These are phyloP conservation scores for Drosophila falleni DNA, from an alignment of 2,888 invertebrate species.

Conservation along the genomic window DNA sequence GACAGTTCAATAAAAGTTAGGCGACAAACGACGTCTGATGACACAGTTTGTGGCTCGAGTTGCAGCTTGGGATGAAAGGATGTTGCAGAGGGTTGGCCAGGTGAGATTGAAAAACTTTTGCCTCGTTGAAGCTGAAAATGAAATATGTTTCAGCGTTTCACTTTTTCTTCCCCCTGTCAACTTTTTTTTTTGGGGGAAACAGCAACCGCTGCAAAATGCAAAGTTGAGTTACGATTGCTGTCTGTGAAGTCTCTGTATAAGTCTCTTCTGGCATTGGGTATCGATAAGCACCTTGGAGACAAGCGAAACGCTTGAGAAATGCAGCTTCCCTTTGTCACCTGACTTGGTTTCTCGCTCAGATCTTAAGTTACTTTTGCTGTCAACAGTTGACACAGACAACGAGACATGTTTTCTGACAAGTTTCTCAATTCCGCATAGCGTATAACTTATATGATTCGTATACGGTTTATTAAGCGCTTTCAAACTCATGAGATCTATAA, in stretches of 20 bases:
- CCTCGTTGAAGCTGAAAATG: slow-evolving; percentile 74
- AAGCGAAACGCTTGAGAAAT: slow-evolving; percentile 46
- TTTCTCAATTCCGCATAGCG: slow-evolving; percentile 8
- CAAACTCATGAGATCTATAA: slow-evolving; percentile 4
- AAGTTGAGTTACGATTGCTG: slow-evolving; percentile 19
- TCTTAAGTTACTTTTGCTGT: slow-evolving; percentile 65
- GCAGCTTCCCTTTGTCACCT: slow-evolving; percentile 30
- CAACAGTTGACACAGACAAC: slow-evolving; percentile 42
- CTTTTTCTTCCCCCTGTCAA: slow-evolving; percentile 24
- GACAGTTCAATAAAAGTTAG: slow-evolving; percentile 81
- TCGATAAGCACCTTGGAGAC: slow-evolving; percentile 66
- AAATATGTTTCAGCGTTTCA: slow-evolving; percentile 67
- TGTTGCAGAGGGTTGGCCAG: slow-evolving; percentile 23
- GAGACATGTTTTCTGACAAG: slow-evolving; percentile 5
- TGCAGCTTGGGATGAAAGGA: slow-evolving; percentile 20
- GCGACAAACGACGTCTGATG: slow-evolving; percentile 65
- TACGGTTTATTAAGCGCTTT: slow-evolving; percentile 1
- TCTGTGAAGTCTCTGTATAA: slow-evolving; percentile 9
- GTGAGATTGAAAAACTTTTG: slow-evolving; percentile 76
- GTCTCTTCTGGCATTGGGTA: slow-evolving; percentile 26
- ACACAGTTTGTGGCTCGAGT: slow-evolving; percentile 64
- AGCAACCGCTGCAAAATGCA: slow-evolving; percentile 38
- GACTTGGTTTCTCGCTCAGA: slow-evolving; percentile 30
- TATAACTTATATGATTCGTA: slow-evolving; percentile 2
- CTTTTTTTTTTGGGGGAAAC: slow-evolving; percentile 8